Evolutionary conservation across 2,797 vertebrate species (phyloP).

Genomic region (Neopelma chrysocephalum): DNA sequence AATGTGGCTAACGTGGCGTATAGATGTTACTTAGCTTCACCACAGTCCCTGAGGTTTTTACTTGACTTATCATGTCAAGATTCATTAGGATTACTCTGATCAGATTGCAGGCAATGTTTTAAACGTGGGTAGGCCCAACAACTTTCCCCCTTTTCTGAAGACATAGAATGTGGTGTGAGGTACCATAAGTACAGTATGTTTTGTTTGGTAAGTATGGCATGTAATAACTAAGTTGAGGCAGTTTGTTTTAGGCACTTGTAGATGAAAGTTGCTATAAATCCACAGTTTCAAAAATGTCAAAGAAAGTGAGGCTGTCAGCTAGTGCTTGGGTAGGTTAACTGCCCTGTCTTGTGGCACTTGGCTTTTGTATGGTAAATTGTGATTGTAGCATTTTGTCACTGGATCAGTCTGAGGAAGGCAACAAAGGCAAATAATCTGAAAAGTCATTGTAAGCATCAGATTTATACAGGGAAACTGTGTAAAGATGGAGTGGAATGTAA

Average conservation of each 20-base stretch:
- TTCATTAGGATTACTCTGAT: not conserved
- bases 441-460: not conserved
- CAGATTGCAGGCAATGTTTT: not conserved
- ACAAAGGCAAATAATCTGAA: not conserved
- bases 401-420: not conserved
- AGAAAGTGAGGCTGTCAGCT: not conserved
- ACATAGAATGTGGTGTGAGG: not conserved
- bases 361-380: not conserved
- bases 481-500: not conserved
- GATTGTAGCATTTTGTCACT: not conserved
- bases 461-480: not conserved
- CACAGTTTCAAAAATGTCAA: not conserved
- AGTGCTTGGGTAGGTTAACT: not conserved
- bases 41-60: not conserved
- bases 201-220: not conserved
- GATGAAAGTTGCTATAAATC: not conserved
- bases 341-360: not conserved
- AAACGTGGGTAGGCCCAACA: not conserved
- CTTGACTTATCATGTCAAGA: not conserved
- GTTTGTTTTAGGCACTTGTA: not conserved
- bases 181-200: not conserved
- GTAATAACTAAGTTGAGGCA: not conserved
- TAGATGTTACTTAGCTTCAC: not conserved
- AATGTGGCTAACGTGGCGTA: accelerated
- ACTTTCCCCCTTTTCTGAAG: not conserved